phyloP scores from a whole-genome alignment of 2,113 vertebrate species.

The Phyllostomus hastatus region DNA sequence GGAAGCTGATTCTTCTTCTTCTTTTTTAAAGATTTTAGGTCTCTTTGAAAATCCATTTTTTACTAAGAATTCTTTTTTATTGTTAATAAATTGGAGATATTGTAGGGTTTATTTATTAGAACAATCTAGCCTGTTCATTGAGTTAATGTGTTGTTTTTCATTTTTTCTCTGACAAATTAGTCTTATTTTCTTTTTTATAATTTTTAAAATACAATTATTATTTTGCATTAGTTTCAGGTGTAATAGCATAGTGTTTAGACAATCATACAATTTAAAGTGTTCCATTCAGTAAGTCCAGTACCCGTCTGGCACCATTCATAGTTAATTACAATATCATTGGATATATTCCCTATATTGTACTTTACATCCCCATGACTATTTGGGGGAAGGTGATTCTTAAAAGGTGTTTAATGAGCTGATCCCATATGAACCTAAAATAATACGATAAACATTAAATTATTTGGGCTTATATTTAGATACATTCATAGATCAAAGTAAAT shows the following conservation, averaged over 20 bases:
- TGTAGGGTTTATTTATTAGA: constrained; percentile 5
- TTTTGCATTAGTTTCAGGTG: not conserved
- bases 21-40: constrained; percentile 43
- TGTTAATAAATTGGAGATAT: not conserved
- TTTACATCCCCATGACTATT: not conserved
- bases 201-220: not conserved
- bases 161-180: not conserved
- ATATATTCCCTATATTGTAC: not conserved
- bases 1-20: not conserved
- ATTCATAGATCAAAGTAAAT: not conserved
- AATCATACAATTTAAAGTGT: not conserved
- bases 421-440: constrained; percentile 52
- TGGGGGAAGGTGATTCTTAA: not conserved
- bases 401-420: constrained; percentile 64
- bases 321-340: not conserved
- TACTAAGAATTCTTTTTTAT: not conserved
- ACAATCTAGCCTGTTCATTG: not conserved
- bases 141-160: constrained; percentile 49
- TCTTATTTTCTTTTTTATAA: not conserved
- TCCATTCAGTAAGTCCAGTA: not conserved
- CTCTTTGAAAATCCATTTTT: constrained; percentile 7
- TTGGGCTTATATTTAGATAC: constrained; percentile 29
- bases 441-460: constrained; percentile 53
- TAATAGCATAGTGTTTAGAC: not conserved
- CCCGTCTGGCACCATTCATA: not conserved